Conservation (phyloP, 1,140 invertebrate genomes). For the Reticulitermes speratus region DNA sequence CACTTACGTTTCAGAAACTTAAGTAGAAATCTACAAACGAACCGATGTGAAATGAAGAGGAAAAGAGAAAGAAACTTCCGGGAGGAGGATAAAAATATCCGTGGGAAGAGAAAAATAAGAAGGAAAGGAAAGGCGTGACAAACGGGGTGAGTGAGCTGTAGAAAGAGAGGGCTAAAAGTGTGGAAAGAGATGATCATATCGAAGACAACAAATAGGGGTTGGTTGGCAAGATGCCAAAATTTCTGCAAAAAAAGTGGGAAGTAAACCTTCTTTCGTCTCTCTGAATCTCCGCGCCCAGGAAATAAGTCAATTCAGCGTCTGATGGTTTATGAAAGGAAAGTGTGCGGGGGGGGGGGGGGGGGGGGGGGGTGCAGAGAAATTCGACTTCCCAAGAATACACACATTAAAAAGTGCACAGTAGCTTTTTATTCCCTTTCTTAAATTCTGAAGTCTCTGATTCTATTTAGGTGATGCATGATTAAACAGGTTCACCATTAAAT, state of each 20-base stretch:
- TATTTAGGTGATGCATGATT: neutral
- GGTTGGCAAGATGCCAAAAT: neutral
- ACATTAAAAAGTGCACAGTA: neutral
- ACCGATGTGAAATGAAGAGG: neutral
- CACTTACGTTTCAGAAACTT: neutral
- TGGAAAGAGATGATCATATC: neutral
- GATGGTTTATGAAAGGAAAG: neutral
- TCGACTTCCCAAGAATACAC: neutral
- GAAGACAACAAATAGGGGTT: neutral
- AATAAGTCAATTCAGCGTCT: slow-evolving; percentile 7
- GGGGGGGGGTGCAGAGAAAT: neutral
- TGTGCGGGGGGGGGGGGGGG: neutral
- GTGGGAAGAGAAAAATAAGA: neutral
- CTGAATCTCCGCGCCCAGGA: neutral
- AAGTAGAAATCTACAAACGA: neutral
- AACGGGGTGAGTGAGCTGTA: neutral
- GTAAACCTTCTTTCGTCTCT: neutral
- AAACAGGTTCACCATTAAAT: neutral
- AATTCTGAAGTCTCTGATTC: neutral
- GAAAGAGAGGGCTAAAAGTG: neutral
- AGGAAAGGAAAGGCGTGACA: neutral
- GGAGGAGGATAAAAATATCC: neutral
- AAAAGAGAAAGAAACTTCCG: neutral
- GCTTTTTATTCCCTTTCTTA: neutral
- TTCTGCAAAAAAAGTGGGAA: neutral